A percentile compares a stretch with the other conserved stretches of the same genome.
These are phyloP conservation scores for Spilarctia lutea DNA, from an alignment of 2,888 invertebrate genomes.

Conservation along the genomic window DNA sequence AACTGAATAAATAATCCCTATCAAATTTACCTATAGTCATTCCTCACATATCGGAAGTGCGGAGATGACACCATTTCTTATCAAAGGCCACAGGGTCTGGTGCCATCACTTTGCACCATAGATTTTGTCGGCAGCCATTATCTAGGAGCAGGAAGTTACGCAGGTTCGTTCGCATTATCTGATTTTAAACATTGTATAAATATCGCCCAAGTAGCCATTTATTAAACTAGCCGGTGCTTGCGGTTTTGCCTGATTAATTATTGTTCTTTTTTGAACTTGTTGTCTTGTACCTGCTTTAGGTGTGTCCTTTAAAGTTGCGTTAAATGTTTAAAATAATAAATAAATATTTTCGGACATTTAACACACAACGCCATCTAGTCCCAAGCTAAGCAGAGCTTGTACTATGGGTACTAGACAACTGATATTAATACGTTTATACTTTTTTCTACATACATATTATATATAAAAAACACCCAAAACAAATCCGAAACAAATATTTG, in stretches of 20 bases:
- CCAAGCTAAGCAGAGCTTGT: no score
- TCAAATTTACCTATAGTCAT: background rate
- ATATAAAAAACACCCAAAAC: no score
- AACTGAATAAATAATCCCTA: background rate
- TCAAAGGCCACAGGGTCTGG: background rate
- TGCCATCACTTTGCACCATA: conserved; percentile 8
- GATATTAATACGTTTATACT: no score
- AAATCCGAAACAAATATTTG: no score
- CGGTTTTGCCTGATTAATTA: background rate
- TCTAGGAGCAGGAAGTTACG: conserved; percentile 15
- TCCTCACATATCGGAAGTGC: background rate
- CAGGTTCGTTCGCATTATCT: conserved; percentile 7
- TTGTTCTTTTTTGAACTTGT: background rate
- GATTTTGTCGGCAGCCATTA: conserved; percentile 11
- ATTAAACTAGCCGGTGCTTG: background rate
- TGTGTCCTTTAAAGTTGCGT: background rate
- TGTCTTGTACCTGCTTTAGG: background rate
- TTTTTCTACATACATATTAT: no score
- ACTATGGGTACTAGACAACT: no score
- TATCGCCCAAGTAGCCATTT: background rate
- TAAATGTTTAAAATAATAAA: no score
- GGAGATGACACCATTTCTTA: background rate
- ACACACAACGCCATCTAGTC: no score
- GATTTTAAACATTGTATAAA: conserved; percentile 7
- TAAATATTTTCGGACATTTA: no score